Percentiles rank a stretch among this genome's conserved stretches.
These are phyloP conservation scores for Lacerta bilineata DNA, from an alignment of 2,797 vertebrate genomes.

Conservation along the genomic window DNA sequence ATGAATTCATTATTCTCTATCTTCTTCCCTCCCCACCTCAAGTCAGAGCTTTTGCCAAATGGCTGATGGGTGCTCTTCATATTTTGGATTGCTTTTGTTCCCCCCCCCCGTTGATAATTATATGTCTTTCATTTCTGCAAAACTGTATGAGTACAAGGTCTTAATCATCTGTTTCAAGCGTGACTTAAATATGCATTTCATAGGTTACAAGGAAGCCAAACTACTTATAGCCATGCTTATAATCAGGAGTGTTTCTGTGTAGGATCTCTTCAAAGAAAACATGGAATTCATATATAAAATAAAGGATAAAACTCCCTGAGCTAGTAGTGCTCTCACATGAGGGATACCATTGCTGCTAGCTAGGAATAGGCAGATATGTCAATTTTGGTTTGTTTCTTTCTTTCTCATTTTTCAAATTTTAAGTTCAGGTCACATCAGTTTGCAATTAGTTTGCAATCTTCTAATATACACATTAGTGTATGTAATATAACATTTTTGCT, in stretches of 20 bases:
- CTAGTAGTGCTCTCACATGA: slow-evolving; percentile 58
- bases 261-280: neutral
- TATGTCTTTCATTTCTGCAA: slow-evolving; percentile 53
- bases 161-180: slow-evolving; percentile 77
- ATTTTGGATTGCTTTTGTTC: slow-evolving; percentile 33
- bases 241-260: neutral
- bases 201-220: slow-evolving; percentile 14
- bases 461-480: too few relatives aligned
- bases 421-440: too few relatives aligned
- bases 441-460: too few relatives aligned
- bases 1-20: slow-evolving; percentile 84
- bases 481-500: too few relatives aligned
- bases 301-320: slow-evolving; percentile 28
- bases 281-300: neutral
- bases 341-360: slow-evolving; percentile 52
- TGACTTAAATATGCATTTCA: slow-evolving; percentile 59
- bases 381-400: too few relatives aligned
- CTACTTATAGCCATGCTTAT: neutral
- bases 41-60: slow-evolving; percentile 71
- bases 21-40: slow-evolving; percentile 67
- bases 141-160: slow-evolving; percentile 76
- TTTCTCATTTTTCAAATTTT: too few relatives aligned
- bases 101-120: slow-evolving; percentile 67
- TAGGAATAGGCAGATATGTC: neutral
- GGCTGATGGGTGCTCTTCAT: slow-evolving; percentile 6